These are phyloP conservation scores for Arctopsyche grandis DNA, from an alignment of 1,140 invertebrate genomes.

Conservation along the genomic window DNA sequence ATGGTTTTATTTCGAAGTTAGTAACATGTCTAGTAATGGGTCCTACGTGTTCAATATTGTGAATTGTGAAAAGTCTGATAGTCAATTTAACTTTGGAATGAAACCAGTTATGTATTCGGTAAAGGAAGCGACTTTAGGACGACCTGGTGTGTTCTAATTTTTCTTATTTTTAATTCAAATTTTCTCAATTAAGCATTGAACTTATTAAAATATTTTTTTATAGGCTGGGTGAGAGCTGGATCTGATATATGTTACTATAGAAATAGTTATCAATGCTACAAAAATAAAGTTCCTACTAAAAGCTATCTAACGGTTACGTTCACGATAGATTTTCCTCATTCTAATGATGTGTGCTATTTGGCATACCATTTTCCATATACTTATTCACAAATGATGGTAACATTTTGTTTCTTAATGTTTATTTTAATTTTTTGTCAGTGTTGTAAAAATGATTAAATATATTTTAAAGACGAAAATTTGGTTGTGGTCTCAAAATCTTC, in stretches of 20 bases:
- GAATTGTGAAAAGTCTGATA: conserved; percentile 90
- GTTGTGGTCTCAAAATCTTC: conserved; percentile 67
- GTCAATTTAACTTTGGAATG: conserved; percentile 93
- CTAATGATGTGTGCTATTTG: conserved; percentile 85
- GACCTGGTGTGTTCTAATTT: conserved; percentile 61
- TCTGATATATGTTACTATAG: conserved; percentile 85
- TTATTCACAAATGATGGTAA: conserved; percentile 80
- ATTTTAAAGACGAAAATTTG: conserved; percentile 72
- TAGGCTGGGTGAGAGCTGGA: conserved; percentile 79
- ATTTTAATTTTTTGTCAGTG: conserved; percentile 16
- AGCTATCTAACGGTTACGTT: conserved; percentile 86
- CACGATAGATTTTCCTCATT: conserved; percentile 81
- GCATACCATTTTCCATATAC: conserved; percentile 94
- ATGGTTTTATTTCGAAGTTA: conserved; percentile 95
- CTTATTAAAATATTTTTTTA: conserved; percentile 33
- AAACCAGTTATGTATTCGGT: conserved; percentile 91
- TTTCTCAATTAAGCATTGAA: not conserved
- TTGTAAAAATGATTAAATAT: conserved; percentile 56
- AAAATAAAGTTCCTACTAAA: conserved; percentile 65
- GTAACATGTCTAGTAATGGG: conserved; percentile 77
- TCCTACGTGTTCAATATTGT: conserved; percentile 91
- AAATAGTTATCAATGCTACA: conserved; percentile 71
- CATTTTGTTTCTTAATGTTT: conserved; percentile 44
- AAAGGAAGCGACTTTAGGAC: conserved; percentile 73
- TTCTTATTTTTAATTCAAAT: not conserved